Percentiles rank a stretch among this genome's conserved stretches.
Conservation (phyloP, 2,797 vertebrate genomes). For the Lophotriccus pileatus region DNA sequence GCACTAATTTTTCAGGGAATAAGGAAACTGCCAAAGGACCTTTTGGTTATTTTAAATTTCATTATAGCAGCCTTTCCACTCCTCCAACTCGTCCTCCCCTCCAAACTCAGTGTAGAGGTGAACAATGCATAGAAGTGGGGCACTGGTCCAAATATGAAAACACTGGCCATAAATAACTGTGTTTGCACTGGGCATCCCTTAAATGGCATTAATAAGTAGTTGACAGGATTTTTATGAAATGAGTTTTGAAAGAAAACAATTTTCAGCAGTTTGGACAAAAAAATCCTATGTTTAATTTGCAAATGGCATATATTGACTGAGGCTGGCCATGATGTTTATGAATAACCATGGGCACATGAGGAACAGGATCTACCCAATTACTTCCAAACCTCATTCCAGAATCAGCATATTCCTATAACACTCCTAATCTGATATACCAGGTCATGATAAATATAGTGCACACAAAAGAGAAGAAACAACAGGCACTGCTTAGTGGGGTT, state of each 20-base stretch:
- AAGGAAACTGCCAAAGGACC: background rate
- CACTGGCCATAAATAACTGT: background rate
- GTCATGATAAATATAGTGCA: conserved; percentile 29
- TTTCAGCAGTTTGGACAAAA: conserved; percentile 56
- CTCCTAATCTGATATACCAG: conserved; percentile 34
- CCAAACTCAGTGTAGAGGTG: background rate
- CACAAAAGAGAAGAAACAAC: conserved; percentile 17
- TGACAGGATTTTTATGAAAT: conserved; percentile 45
- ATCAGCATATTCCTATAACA: conserved; percentile 27
- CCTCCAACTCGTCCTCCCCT: background rate
- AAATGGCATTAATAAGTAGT: conserved; percentile 34
- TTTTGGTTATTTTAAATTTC: conserved; percentile 1
- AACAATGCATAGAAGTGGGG: background rate
- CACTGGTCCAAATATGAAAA: background rate
- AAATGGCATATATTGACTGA: conserved; percentile 61
- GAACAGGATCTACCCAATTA: conserved; percentile 39
- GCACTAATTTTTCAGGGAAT: conserved; percentile 34
- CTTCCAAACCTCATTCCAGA: conserved; percentile 54
- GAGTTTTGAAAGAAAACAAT: conserved; percentile 57
- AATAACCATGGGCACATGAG: conserved; percentile 69
- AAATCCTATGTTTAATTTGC: conserved; percentile 9
- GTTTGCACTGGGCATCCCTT: conserved; percentile 32
- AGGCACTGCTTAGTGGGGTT: background rate
- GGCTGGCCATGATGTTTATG: conserved; percentile 60
- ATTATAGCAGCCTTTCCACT: conserved; percentile 17